Evolutionary conservation across 1,140 invertebrate species (phyloP).

Genomic region (Calephelis nemesis): DNA sequence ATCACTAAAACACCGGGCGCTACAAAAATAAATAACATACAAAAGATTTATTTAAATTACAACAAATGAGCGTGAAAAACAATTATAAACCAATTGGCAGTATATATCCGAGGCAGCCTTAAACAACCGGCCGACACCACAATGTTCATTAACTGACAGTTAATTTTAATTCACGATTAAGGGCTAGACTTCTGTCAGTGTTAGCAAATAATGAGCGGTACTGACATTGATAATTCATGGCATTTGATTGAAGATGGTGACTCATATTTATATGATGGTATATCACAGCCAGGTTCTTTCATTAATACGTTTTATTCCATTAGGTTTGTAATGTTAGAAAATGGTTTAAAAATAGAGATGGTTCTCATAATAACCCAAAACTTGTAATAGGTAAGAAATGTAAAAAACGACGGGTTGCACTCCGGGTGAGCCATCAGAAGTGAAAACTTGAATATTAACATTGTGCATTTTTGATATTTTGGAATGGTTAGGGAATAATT

Average conservation of each 20-base stretch:
- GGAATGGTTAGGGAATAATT: too few relatives aligned
- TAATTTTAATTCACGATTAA: slow-evolving; percentile 75
- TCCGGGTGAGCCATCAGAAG: too few relatives aligned
- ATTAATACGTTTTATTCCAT: too few relatives aligned
- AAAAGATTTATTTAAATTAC: slow-evolving; percentile 71
- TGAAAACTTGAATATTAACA: too few relatives aligned
- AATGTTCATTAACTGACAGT: slow-evolving; percentile 53
- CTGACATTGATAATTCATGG: slow-evolving; percentile 33
- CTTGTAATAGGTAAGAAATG: too few relatives aligned
- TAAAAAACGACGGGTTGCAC: too few relatives aligned
- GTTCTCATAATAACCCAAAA: too few relatives aligned
- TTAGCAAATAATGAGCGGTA: slow-evolving; percentile 51
- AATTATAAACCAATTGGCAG: slow-evolving; percentile 67
- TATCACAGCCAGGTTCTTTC: too few relatives aligned
- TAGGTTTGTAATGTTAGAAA: too few relatives aligned
- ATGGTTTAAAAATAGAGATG: too few relatives aligned
- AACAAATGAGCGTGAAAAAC: slow-evolving; percentile 72
- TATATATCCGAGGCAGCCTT: slow-evolving; percentile 42
- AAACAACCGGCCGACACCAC: slow-evolving; percentile 46
- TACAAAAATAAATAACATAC: slow-evolving; percentile 57
- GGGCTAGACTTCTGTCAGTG: slow-evolving; percentile 56
- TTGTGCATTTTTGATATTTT: too few relatives aligned
- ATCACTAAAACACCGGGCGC: slow-evolving; percentile 1
- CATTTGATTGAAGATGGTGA: slow-evolving; percentile 22
- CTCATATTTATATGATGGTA: too few relatives aligned